Conservation (phyloP, 2,113 vertebrate species). For the Marmota monax region DNA sequence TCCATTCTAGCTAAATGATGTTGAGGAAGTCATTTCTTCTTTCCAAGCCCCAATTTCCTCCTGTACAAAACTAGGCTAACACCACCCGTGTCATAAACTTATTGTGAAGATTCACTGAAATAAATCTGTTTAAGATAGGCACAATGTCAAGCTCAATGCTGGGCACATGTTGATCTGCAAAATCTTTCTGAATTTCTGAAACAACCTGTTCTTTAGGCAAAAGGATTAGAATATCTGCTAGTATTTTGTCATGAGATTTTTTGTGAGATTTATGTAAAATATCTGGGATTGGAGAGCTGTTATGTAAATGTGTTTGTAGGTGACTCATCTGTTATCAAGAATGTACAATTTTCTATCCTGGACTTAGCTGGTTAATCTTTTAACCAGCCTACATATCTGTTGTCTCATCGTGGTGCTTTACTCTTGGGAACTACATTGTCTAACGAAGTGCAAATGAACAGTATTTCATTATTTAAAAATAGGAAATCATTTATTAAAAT, state of each 20-base stretch:
- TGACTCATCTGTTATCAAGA: not conserved
- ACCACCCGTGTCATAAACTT: not conserved
- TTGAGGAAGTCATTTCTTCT: conserved; percentile 56
- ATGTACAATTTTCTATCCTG: not conserved
- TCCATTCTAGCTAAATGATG: not conserved
- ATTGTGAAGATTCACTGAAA: not conserved
- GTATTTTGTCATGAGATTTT: not conserved
- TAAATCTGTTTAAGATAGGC: not conserved
- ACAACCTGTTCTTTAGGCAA: not conserved
- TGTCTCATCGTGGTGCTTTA: not conserved
- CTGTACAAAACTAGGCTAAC: not conserved
- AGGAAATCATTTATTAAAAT: conserved; percentile 19
- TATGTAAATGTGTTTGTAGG: not conserved
- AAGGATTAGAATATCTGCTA: not conserved
- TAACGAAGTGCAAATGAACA: conserved; percentile 22
- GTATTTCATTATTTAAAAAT: conserved; percentile 51
- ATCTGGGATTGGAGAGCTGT: not conserved
- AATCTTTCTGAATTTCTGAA: not conserved
- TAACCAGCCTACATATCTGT: not conserved
- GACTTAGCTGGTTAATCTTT: not conserved
- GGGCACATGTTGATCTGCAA: not conserved
- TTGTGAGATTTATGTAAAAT: conserved; percentile 30
- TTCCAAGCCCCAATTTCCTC: not conserved
- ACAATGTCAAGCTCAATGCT: not conserved
- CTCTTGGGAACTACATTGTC: conserved; percentile 34